Conservation (phyloP, 2,888 invertebrate genomes). For the Julus scandinavius region DNA sequence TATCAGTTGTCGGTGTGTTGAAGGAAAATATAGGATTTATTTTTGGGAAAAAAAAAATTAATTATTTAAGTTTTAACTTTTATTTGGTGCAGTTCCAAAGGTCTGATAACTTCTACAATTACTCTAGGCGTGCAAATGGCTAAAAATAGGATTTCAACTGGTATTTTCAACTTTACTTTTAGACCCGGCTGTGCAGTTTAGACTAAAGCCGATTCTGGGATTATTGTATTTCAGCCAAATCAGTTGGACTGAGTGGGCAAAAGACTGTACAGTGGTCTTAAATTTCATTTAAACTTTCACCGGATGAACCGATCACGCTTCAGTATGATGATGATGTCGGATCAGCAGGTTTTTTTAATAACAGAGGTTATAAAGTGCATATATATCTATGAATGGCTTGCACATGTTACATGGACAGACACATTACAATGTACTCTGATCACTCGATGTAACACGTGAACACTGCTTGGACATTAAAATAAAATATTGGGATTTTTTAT, state of each 20-base stretch:
- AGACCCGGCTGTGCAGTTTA: conserved; percentile 11
- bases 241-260: background rate
- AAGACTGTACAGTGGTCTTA: background rate
- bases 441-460: conserved; percentile 9
- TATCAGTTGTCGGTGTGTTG: background rate
- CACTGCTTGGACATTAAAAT: background rate
- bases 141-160: background rate
- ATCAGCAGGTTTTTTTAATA: background rate
- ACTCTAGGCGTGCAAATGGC: background rate
- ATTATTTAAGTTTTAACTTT: background rate
- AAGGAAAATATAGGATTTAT: background rate
- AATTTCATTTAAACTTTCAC: background rate
- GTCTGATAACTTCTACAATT: background rate
- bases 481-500: background rate
- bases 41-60: background rate
- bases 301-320: background rate
- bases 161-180: background rate
- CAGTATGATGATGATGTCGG: background rate
- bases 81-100: conserved; percentile 21
- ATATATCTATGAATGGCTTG: background rate
- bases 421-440: background rate
- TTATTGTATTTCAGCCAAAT: background rate
- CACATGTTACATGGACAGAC: background rate
- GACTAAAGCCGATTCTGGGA: background rate
- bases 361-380: background rate